Base-by-base conservation (phyloP, 2,113 vertebrate species). In the Xenus cinereus region DNA sequence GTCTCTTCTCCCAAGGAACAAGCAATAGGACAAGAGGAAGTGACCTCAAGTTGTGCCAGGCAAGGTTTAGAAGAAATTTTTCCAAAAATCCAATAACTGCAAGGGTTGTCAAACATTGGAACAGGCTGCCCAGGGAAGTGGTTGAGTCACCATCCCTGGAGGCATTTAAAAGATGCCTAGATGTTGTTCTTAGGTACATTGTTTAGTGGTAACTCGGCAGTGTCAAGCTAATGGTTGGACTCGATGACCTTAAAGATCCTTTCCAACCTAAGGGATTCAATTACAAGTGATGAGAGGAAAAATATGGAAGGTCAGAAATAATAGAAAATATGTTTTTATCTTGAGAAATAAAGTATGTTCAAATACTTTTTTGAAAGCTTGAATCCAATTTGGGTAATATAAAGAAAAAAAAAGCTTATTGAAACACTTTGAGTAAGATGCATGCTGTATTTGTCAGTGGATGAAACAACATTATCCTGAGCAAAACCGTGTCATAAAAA, bases 1-100 rank as follows among this genome's bases (percentile, higher is more conserved):
- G 16, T 51, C 26, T 48, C 41, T 80, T 32, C 7, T 71, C 41
- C 35, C 50, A 37, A 35, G 12, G 23, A 43, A n/a, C 6, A 62
- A 24, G 21, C 0, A 2, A 84, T 2, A 78, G 43, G 7, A 43
- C 20, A 3, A 79, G 24, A 71, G 7, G n/a, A 69, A 71, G 56
- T 3, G 1, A 4, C 30, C 26, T 39, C 23, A 68, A 26, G 46
- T 46, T 51, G 27, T 0, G 0, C 27, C 35, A 75, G 6, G 18
- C 18, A 3, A 60, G 15, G 33, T 16, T 62, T 39, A 62, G 23
- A 43, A 43, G 41, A 43, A 43, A 43, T 43, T 43, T 43, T 43
- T 43, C 14, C 5, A 43, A 43, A 43, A 43, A 43, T 43, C 41
- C 41, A 43, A 43, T 43, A 43, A 14, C 9, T 0, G 1, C 28